A percentile compares a stretch with the other conserved stretches of the same genome.
These are phyloP conservation scores for Helarctos malayanus DNA, from an alignment of 2,797 vertebrate genomes.

Conservation along the genomic window DNA sequence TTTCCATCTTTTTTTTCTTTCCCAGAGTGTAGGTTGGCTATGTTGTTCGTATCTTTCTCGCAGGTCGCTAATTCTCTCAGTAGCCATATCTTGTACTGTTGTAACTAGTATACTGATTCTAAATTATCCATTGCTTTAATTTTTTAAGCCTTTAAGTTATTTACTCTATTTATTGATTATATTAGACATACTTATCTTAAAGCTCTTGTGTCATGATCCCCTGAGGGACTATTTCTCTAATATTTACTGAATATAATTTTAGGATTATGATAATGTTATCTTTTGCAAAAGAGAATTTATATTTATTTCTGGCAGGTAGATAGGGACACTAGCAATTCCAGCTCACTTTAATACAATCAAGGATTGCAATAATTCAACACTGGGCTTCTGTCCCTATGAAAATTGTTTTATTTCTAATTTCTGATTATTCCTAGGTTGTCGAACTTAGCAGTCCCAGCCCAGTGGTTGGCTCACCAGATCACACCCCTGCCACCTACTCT, in stretches of 20 bases:
- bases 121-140: neutral
- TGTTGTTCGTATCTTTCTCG: neutral
- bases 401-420: neutral
- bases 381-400: neutral
- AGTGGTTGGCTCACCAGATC: neutral
- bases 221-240: neutral
- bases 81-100: neutral
- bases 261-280: neutral
- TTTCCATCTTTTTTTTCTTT: neutral
- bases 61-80: neutral
- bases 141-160: conserved; percentile 28
- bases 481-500: neutral
- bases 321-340: neutral
- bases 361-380: neutral
- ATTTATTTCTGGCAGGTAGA: neutral
- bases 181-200: neutral
- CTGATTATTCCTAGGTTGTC: neutral
- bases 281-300: neutral
- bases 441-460: neutral
- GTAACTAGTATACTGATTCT: neutral
- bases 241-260: neutral
- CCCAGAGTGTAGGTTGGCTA: neutral
- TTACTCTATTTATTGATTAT: neutral
- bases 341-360: neutral
- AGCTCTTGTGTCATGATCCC: neutral